Evolutionary conservation across 2,113 vertebrate genomes (phyloP), one percentile per base, ranked within the genome.

Genomic region (Mustela lutreola): DNA sequence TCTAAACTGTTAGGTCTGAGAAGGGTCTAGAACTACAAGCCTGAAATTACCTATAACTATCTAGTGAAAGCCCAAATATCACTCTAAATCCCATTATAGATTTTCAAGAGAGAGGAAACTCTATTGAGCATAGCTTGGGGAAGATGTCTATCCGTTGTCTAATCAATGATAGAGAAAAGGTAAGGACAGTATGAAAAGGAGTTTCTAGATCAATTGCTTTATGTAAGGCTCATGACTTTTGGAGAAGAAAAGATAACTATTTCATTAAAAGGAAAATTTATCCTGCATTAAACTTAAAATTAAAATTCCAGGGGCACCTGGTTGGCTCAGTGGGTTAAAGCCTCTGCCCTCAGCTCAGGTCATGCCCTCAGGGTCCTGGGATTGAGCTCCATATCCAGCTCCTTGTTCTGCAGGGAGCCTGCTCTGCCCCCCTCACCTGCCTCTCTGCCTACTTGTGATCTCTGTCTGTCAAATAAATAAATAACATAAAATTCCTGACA

Each of bases 51-150:
- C 9, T 45, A 45, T 7, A 84, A 16, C 53, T 56, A 56, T 16
- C 53, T 56, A 56, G 7, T 62, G 50, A 60, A 36, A 75, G 5
- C 21, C n/a, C 76, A 58, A 80, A 94, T 58, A 33, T 71, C 36
- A 63, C 42, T 83, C 60, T 81, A 88, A 95, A 80, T 85, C 16
- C 45, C n/a, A 15, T 60, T 70, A 79, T 53, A 60, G 89, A 93
- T 60, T 97, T 45, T 95, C 39, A 36, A 79, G 31, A 79, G 19
- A 95, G 28, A 81, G 8, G 80, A 94, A 92, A 36, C 8, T 89
- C 16, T 85, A 36, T 39, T 45, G 5, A 94, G 5, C 4, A 11
- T 48, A 15, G 14, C 21, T 73, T 88, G 16, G 26, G 67, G 58
- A 9, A 92, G n/a, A 42, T 79, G 21, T 4, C 39, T 24, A 62